Evolutionary conservation across 2,113 vertebrate species (phyloP).

Genomic region (Xiphorhynchus elegans): DNA sequence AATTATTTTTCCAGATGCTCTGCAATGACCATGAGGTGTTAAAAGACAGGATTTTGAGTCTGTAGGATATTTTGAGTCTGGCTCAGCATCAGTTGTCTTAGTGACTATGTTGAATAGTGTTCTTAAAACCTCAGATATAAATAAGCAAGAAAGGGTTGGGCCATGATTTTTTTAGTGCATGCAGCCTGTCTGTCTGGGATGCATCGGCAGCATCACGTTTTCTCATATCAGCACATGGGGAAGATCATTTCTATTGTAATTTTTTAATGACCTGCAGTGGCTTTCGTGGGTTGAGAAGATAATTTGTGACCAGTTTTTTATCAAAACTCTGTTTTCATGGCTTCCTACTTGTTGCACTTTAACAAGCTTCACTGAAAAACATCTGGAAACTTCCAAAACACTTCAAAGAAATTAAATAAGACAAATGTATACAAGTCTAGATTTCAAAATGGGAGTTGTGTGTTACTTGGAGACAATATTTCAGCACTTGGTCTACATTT

Average conservation of each 20-base stretch:
- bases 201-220: neutral
- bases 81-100: neutral
- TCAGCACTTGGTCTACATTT: neutral
- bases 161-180: neutral
- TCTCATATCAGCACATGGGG: neutral
- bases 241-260: neutral
- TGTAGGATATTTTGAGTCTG: neutral
- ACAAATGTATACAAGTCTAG: rapidly evolving
- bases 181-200: neutral
- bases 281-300: neutral
- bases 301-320: neutral
- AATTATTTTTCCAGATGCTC: neutral
- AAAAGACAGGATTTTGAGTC: neutral
- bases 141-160: neutral
- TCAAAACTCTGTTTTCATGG: neutral
- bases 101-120: neutral
- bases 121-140: neutral
- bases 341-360: neutral
- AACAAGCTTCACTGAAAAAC: neutral
- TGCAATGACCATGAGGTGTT: neutral
- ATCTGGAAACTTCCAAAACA: neutral
- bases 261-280: neutral
- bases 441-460: neutral
- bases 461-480: neutral
- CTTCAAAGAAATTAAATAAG: neutral